A percentile compares a stretch with the other conserved stretches of the same genome.
Evolutionary conservation across 1,140 invertebrate genomes (phyloP).

Genomic region (Drosophila virilis): DNA sequence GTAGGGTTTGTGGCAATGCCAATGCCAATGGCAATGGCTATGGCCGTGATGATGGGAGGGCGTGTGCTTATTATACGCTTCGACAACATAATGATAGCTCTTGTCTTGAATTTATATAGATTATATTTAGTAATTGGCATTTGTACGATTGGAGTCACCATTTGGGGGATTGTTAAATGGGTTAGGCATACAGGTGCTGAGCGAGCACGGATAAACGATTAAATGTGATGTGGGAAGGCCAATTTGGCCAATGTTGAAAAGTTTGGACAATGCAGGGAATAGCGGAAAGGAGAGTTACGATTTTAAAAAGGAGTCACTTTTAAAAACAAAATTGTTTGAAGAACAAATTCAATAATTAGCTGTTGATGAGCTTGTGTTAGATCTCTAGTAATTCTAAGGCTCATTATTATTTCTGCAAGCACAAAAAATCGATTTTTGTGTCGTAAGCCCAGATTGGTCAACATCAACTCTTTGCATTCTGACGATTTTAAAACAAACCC

Average conservation of each 20-base stretch:
- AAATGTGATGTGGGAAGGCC: not conserved
- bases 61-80: constrained; percentile 82
- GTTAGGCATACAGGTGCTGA: constrained; percentile 58
- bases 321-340: too few relatives aligned
- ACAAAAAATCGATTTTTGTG: too few relatives aligned
- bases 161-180: constrained; percentile 55
- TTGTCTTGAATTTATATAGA: constrained; percentile 51
- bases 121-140: constrained; percentile 64
- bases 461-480: too few relatives aligned
- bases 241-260: not conserved
- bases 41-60: constrained; percentile 69
- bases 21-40: constrained; percentile 17
- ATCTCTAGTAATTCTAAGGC: too few relatives aligned
- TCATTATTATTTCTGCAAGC: too few relatives aligned
- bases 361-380: too few relatives aligned
- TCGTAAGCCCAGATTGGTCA: too few relatives aligned
- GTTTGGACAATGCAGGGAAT: too few relatives aligned
- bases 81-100: constrained; percentile 74
- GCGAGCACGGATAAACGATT: constrained; percentile 2
- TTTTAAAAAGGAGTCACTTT: too few relatives aligned
- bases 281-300: too few relatives aligned
- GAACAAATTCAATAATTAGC: too few relatives aligned
- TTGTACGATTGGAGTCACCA: constrained; percentile 47
- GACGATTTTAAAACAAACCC: too few relatives aligned
- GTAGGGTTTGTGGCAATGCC: not conserved